Percentiles rank a stretch among this genome's conserved stretches.
Conservation (phyloP, 2,797 vertebrate species). For the Mormyrops boulengeri region DNA sequence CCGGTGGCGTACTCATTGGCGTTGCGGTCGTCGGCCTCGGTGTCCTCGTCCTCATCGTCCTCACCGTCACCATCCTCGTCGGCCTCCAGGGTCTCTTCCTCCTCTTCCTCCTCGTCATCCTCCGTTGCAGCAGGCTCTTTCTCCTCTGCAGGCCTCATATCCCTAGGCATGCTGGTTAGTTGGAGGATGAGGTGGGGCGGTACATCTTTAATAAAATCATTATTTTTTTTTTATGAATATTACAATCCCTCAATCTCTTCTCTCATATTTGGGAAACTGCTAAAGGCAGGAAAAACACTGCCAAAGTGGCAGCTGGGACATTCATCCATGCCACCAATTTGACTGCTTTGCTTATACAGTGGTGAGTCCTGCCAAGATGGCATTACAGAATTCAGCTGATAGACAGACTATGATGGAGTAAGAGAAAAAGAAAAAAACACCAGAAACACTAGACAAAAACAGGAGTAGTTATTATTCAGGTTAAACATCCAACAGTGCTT, state of each 20-base stretch:
- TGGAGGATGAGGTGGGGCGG: neutral
- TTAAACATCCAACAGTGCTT: neutral
- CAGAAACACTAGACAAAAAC: no score
- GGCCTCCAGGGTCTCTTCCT: constrained; percentile 64
- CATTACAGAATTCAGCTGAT: neutral
- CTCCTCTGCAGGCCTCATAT: constrained; percentile 69
- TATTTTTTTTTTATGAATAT: neutral
- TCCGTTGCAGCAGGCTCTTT: constrained; percentile 55
- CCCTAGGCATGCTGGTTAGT: constrained; percentile 70
- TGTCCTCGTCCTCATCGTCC: constrained; percentile 67
- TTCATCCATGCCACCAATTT: neutral
- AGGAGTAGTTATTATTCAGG: no score
- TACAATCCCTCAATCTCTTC: neutral
- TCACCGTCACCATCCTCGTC: constrained; percentile 70
- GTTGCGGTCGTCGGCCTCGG: constrained; percentile 63
- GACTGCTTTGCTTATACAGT: neutral
- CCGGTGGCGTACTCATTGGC: constrained; percentile 76
- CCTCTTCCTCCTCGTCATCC: constrained; percentile 68
- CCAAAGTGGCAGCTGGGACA: neutral
- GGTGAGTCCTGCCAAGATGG: neutral
- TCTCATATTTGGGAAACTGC: neutral
- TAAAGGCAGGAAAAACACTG: neutral
- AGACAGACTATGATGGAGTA: neutral
- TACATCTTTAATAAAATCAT: neutral
- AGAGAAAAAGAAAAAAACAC: neutral